These are phyloP conservation scores for Mesembrinibis cayennensis DNA, from an alignment of 2,113 vertebrate species.

Conservation along the genomic window DNA sequence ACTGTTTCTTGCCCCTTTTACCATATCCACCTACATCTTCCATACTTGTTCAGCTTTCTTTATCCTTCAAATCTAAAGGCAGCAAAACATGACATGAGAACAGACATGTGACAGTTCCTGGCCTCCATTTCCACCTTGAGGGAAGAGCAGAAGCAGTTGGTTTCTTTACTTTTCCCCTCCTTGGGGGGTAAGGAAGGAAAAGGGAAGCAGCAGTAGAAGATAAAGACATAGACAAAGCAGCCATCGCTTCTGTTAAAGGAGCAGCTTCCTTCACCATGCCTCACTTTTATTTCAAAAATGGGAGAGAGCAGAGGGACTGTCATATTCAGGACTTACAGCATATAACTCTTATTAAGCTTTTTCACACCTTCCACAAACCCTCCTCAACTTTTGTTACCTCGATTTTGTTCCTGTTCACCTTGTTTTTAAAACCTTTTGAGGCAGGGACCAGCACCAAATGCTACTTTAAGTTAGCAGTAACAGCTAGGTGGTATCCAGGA, in stretches of 20 bases:
- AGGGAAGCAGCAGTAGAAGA: not conserved
- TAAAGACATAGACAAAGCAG: not conserved
- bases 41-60: not conserved
- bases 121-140: not conserved
- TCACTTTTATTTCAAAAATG: not conserved
- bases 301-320: not conserved
- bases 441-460: not conserved
- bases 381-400: not conserved
- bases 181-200: not conserved
- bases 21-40: not conserved
- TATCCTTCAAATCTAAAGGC: not conserved
- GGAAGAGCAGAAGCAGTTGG: not conserved
- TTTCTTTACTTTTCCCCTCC: not conserved
- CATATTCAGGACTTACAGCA: not conserved
- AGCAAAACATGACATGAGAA: not conserved
- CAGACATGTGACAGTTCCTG: not conserved
- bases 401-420: not conserved
- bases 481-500: not conserved
- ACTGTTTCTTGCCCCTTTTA: slow-evolving; percentile 12
- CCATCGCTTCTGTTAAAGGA: not conserved
- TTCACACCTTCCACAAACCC: not conserved
- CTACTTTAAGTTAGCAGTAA: not conserved
- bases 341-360: not conserved
- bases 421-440: not conserved
- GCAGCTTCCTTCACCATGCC: not conserved